phyloP scores from a whole-genome alignment of 2,113 vertebrate genomes.

The Oreochromis aureus region DNA sequence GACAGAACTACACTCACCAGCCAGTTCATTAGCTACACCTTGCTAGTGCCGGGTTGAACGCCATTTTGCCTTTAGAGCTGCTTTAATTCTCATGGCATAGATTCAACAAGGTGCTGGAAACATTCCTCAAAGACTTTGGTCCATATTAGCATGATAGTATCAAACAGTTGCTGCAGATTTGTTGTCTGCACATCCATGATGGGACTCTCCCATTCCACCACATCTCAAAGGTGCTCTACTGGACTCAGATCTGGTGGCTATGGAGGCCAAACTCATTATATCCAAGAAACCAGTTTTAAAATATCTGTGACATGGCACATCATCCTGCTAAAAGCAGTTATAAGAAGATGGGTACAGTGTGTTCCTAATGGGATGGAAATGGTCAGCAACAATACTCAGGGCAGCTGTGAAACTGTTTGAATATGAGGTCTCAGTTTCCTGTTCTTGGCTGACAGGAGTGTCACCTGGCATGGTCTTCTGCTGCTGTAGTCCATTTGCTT shows the following conservation, averaged over 20 bases:
- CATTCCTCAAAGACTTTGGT: neutral
- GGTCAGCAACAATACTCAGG: neutral
- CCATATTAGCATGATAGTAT: neutral
- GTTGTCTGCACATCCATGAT: neutral
- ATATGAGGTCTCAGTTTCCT: neutral
- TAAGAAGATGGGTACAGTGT: neutral
- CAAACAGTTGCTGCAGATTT: neutral
- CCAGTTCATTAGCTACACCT: neutral
- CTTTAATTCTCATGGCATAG: neutral
- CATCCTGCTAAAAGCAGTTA: neutral
- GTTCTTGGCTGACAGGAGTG: neutral
- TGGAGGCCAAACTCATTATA: neutral
- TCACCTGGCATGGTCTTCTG: neutral
- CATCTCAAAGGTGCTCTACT: neutral
- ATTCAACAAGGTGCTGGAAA: neutral
- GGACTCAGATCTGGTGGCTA: neutral
- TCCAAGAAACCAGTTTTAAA: neutral
- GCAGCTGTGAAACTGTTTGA: neutral
- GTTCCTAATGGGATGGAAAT: neutral
- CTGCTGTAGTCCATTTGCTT: neutral
- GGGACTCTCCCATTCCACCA: neutral
- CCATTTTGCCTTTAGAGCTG: neutral
- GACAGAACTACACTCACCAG: neutral
- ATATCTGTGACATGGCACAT: neutral
- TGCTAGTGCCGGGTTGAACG: accelerated